Evolutionary conservation across 2,113 vertebrate species (phyloP).

Genomic region (Caretta caretta): DNA sequence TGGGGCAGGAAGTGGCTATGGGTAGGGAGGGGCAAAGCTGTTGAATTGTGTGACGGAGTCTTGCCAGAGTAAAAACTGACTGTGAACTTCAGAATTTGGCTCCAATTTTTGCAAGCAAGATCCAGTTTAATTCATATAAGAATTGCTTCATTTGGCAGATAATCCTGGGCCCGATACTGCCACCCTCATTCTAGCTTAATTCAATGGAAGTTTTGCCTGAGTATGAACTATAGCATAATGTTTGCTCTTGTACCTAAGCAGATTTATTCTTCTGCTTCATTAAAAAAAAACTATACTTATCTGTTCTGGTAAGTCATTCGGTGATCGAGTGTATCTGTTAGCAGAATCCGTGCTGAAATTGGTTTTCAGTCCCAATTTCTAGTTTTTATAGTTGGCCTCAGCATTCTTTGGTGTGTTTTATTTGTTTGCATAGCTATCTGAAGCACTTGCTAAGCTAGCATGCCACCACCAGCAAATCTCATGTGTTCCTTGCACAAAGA

Average conservation of each 20-base stretch:
- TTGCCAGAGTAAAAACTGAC: not conserved
- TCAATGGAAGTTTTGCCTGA: not conserved
- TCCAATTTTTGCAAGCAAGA: not conserved
- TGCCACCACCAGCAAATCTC: not conserved
- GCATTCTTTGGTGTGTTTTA: not conserved
- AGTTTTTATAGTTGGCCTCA: not conserved
- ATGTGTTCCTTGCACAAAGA: not conserved
- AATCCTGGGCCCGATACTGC: not conserved
- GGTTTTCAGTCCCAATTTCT: not conserved
- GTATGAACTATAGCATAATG: accelerated
- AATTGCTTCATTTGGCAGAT: not conserved
- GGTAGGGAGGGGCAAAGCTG: not conserved
- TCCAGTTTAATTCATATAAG: not conserved
- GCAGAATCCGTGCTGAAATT: not conserved
- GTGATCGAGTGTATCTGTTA: not conserved
- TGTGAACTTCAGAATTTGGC: not conserved
- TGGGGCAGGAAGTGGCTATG: not conserved
- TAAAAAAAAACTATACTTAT: not conserved
- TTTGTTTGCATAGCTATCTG: not conserved
- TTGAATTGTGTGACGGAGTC: accelerated
- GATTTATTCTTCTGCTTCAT: not conserved
- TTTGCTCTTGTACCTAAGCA: not conserved
- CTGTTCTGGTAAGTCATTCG: not conserved
- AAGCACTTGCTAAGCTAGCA: not conserved
- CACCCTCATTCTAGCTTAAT: accelerated